Conservation (phyloP, 2,888 invertebrate species). For the Teleiodes luculella region DNA sequence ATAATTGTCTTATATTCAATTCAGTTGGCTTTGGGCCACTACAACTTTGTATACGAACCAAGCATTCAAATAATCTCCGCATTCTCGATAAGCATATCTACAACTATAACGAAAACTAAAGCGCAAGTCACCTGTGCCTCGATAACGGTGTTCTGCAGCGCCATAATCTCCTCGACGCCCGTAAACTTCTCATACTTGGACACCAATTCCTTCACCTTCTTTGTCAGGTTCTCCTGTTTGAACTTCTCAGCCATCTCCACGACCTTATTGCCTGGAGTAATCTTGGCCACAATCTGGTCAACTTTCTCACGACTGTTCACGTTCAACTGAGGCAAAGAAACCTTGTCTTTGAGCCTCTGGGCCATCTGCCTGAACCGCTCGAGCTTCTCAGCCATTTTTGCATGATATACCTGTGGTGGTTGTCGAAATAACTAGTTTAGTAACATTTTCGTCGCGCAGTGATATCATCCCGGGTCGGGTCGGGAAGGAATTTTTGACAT, state of each 20-base stretch:
- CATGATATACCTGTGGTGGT: constrained; percentile 48
- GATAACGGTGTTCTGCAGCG: constrained; percentile 85
- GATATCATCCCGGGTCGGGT: constrained; percentile 32
- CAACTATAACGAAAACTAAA: not conserved
- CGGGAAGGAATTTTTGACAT: constrained; percentile 5
- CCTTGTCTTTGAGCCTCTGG: constrained; percentile 56
- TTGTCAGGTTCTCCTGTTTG: constrained; percentile 50
- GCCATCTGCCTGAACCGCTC: constrained; percentile 61
- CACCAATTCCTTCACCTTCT: constrained; percentile 69
- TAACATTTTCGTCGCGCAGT: constrained; percentile 36
- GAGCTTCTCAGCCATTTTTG: constrained; percentile 65
- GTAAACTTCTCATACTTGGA: constrained; percentile 85
- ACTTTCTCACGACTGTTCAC: constrained; percentile 52
- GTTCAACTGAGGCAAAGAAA: constrained; percentile 48
- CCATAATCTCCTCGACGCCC: constrained; percentile 87
- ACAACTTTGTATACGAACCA: too few species aligned
- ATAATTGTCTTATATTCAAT: too few species aligned
- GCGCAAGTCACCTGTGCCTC: constrained; percentile 76
- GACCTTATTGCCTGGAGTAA: constrained; percentile 55
- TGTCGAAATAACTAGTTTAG: constrained; percentile 23
- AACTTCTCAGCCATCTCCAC: constrained; percentile 62
- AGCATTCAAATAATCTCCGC: too few species aligned
- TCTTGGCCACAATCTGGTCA: constrained; percentile 59
- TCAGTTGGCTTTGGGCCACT: too few species aligned
- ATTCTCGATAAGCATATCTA: too few species aligned